Conservation (phyloP, 2,797 vertebrate genomes). For the Diceros bicornis region DNA sequence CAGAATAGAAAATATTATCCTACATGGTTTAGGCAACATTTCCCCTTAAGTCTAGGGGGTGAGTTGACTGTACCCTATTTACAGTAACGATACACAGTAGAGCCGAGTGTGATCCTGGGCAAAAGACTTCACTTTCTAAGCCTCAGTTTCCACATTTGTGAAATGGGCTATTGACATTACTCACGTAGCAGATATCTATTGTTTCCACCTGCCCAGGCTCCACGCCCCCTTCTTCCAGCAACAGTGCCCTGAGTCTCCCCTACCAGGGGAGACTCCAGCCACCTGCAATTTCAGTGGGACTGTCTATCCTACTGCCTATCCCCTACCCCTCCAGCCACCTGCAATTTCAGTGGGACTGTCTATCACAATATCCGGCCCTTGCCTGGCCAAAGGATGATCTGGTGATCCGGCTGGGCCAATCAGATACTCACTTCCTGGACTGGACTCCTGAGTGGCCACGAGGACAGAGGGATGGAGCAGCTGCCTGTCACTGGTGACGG, state of each 20-base stretch:
- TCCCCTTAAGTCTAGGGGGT: neutral
- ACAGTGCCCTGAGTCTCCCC: neutral
- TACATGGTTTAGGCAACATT: neutral
- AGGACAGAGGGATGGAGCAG: neutral
- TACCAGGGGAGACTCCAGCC: too few relatives aligned
- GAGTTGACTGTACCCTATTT: neutral
- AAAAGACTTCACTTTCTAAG: neutral
- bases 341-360: neutral
- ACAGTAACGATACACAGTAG: neutral
- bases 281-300: too few relatives aligned
- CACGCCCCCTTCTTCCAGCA: neutral
- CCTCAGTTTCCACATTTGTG: conserved; percentile 1
- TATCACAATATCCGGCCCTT: neutral
- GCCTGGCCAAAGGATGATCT: neutral
- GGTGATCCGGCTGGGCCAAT: neutral
- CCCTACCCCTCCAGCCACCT: neutral
- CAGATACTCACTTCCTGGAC: neutral
- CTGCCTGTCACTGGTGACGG: neutral
- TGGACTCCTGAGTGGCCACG: neutral
- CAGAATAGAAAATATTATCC: conserved; percentile 1
- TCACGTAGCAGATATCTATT: rapidly evolving
- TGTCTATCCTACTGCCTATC: neutral
- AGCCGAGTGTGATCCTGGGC: neutral
- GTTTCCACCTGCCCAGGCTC: neutral
- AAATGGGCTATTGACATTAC: neutral